phyloP scores from a whole-genome alignment of 2,113 vertebrate species.

The Ceuthmochares aereus region DNA sequence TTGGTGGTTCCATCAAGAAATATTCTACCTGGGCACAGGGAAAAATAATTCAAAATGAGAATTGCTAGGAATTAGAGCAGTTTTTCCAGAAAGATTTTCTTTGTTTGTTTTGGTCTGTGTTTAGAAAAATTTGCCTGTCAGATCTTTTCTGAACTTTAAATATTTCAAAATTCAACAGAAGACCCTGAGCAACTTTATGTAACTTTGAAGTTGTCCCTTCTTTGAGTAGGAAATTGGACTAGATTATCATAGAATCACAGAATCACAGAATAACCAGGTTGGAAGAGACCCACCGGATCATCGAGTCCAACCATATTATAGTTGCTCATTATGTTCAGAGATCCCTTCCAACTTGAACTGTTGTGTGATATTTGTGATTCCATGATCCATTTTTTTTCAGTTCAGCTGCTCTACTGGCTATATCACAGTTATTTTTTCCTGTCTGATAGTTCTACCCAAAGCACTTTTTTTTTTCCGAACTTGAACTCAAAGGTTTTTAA shows the following conservation, averaged over 20 bases:
- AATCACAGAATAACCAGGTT: too few relatives aligned
- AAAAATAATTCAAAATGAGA: background rate
- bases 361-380: background rate
- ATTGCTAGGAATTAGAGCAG: background rate
- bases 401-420: background rate
- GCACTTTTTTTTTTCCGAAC: background rate
- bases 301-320: too few relatives aligned
- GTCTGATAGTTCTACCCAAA: background rate
- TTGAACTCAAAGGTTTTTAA: background rate
- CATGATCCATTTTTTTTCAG: background rate
- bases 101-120: too few relatives aligned
- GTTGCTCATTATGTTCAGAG: too few relatives aligned
- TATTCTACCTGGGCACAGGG: background rate
- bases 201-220: background rate
- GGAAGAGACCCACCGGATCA: too few relatives aligned
- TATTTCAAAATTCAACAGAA: background rate
- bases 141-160: background rate
- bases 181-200: background rate
- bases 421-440: background rate
- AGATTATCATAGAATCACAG: too few relatives aligned
- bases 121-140: background rate
- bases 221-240: background rate
- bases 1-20: background rate
- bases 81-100: background rate
- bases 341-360: background rate